phyloP scores from a whole-genome alignment of 1,140 invertebrate species.

The Zaprionus vittiger region DNA sequence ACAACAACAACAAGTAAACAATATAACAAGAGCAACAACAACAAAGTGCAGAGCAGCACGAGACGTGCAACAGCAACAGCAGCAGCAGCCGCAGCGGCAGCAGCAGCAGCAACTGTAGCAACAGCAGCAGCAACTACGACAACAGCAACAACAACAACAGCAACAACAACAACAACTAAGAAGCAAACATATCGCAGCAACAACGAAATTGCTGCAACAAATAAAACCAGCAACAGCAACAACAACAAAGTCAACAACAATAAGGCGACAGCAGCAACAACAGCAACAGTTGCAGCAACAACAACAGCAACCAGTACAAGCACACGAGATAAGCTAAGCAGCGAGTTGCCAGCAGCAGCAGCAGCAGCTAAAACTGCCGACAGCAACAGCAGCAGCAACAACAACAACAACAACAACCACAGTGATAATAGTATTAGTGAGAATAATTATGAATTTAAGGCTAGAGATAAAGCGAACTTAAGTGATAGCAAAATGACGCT shows the following conservation, averaged over 20 bases:
- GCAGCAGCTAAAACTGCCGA: slow-evolving; percentile 13
- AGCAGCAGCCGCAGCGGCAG: slow-evolving; percentile 15
- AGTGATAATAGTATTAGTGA: slow-evolving; percentile 84
- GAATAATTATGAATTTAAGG: slow-evolving; percentile 79
- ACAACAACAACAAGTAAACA: slow-evolving; percentile 49
- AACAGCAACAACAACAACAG: slow-evolving; percentile 52
- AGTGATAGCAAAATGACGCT: slow-evolving; percentile 83
- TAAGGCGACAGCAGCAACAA: slow-evolving; percentile 50
- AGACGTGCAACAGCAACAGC: slow-evolving; percentile 61
- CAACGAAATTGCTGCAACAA: slow-evolving; percentile 51
- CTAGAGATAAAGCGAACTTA: slow-evolving; percentile 73
- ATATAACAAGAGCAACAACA: slow-evolving; percentile 67
- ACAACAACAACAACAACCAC: slow-evolving; percentile 68
- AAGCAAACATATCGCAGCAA: slow-evolving; percentile 74
- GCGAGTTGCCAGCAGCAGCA: slow-evolving; percentile 58
- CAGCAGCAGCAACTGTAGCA: slow-evolving; percentile 53
- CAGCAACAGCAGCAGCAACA: slow-evolving; percentile 44
- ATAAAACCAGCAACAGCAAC: slow-evolving; percentile 37
- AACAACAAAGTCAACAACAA: slow-evolving; percentile 40
- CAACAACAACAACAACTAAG: slow-evolving; percentile 63
- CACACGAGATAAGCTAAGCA: slow-evolving; percentile 39
- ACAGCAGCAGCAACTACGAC: slow-evolving; percentile 48
- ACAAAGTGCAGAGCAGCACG: slow-evolving; percentile 64
- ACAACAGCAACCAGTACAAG: slow-evolving; percentile 41
- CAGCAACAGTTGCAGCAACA: slow-evolving; percentile 23